Conservation (phyloP, 2,888 invertebrate species). For the Colostygia pectinataria region DNA sequence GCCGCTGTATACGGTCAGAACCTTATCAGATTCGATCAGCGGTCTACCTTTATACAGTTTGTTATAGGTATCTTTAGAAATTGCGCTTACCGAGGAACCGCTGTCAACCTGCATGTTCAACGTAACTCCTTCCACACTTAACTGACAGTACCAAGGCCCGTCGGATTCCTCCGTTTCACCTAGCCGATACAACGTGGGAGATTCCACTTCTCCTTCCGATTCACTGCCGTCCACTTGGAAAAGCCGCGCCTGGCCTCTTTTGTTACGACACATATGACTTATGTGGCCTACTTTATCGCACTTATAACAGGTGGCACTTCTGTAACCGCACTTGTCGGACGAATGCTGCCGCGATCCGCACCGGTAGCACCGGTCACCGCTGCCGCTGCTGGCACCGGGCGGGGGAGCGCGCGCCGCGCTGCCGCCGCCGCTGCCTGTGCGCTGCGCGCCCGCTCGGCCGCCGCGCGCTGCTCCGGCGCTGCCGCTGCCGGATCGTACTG, state of each 20-base stretch:
- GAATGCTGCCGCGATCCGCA: slow-evolving; percentile 1
- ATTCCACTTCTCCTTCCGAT: not conserved
- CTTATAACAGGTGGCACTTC: not conserved
- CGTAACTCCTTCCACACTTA: not conserved
- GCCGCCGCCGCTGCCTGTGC: no score
- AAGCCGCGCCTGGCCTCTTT: not conserved
- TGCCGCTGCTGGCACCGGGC: no score
- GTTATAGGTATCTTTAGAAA: not conserved
- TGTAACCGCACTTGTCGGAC: not conserved
- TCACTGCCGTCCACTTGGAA: slow-evolving; percentile 2
- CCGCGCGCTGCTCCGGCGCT: not conserved
- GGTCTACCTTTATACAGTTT: slow-evolving; percentile 2
- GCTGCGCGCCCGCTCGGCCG: not conserved
- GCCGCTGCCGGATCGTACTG: not conserved
- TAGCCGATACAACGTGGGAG: not conserved
- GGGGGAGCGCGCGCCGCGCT: no score
- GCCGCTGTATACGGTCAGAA: not conserved
- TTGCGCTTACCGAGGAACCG: slow-evolving; percentile 1
- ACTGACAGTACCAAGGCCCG: not conserved
- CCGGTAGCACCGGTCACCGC: not conserved
- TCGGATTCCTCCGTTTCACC: not conserved
- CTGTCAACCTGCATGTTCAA: not conserved
- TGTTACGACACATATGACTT: slow-evolving; percentile 1
- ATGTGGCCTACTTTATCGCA: not conserved
- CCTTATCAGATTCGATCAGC: not conserved